Evolutionary conservation across 2,113 vertebrate species (phyloP).

Genomic region (Triplophysa siluroides): DNA sequence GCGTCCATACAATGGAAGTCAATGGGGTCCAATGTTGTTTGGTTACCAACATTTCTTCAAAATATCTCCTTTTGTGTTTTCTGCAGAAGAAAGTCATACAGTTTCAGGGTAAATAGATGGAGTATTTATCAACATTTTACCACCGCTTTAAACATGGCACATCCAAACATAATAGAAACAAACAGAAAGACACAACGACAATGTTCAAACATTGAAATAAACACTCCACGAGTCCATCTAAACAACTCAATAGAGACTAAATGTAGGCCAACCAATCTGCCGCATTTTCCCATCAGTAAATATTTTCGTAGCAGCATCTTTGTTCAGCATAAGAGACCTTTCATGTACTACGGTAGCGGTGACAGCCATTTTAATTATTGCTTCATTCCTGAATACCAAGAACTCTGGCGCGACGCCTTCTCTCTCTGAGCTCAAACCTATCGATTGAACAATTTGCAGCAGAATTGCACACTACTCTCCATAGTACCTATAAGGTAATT

Average conservation of each 20-base stretch:
- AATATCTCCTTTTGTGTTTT: no score
- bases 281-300: neutral
- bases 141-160: neutral
- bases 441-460: constrained; percentile 41
- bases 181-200: neutral
- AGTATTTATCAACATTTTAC: no score
- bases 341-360: constrained; percentile 5
- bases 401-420: neutral
- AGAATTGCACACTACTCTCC: constrained; percentile 15
- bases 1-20: no score
- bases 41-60: no score
- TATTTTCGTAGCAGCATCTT: constrained; percentile 7
- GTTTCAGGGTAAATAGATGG: no score
- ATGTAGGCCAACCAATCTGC: constrained; percentile 1
- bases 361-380: constrained; percentile 27
- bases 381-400: neutral
- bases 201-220: no score
- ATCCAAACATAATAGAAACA: neutral
- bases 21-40: no score
- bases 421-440: constrained; percentile 25
- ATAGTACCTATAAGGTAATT: constrained; percentile 27
- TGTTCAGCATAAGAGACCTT: constrained; percentile 16
- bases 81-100: no score
- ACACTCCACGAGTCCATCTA: no score
- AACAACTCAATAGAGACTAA: neutral